Base-by-base conservation (phyloP, 2,888 invertebrate genomes). In the Chaetogeoica ovagalla region DNA sequence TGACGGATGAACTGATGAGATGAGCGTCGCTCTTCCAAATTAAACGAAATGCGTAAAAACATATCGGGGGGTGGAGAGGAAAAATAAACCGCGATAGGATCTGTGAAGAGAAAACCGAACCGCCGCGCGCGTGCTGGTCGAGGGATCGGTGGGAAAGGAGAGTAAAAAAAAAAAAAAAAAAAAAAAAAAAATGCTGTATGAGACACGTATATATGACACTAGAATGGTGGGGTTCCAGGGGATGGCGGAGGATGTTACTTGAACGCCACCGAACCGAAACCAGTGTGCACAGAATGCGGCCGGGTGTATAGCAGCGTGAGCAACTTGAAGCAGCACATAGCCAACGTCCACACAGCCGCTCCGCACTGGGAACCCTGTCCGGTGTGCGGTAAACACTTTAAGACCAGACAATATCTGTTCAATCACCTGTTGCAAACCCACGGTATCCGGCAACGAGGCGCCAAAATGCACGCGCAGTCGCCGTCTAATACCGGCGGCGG, bases 371-470 rank as follows among this genome's bases (percentile, higher is more conserved):
- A 90, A 85, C 90, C 90, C 85, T 92, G 92, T 88, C 89, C 90
- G 86, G 90, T 91, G 85, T 91, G 92, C 88, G 91, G 91, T 85
- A 91, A 91, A 88, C 90, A 90, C 86, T 91, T 91, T 89, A 92
- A 92, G 88, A 92, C 92, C 85, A 91, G 91, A 87, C 92, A 92
- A 87, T 92, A 92, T 87, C 89, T 92, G 85, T 91, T 91, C 88
- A 91, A 91, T 88, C 91, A 92, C 87, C 91, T 91, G 86, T 89
- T 91, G 84, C 91, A 91, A 87, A 91, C 91, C 83, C 92, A 92
- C 87, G 91, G 92, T 84, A 91, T 91, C 84, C 90, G 91, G 84
- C 91, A 91, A 87, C 89, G 91, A 82, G 77, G 82, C 75, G 83
- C 82, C 75, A 82, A 83, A 23, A 83, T 83, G 83, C 82, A 84